phyloP scores from a whole-genome alignment of 2,888 invertebrate genomes.

The Volucella inflata region DNA sequence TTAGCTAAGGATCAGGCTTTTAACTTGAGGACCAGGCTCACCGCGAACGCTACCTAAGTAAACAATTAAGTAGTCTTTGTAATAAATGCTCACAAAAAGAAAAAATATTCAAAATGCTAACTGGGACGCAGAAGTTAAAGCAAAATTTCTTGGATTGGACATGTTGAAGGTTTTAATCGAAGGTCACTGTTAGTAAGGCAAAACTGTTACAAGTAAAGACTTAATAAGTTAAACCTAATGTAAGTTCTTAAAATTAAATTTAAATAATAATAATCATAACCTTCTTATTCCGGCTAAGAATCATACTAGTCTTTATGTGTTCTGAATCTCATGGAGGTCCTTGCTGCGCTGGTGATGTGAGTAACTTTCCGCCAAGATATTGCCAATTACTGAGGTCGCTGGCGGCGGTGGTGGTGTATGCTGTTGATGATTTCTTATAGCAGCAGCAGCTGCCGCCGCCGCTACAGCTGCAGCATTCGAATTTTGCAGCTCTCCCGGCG shows the following conservation, averaged over 20 bases:
- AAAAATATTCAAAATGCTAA: slow-evolving; percentile 23
- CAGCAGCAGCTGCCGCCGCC: slow-evolving; percentile 77
- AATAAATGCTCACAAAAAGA: slow-evolving; percentile 8
- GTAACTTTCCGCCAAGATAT: slow-evolving; percentile 66
- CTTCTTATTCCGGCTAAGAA: background rate
- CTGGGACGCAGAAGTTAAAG: background rate
- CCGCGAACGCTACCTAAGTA: too few species aligned
- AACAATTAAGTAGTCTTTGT: background rate
- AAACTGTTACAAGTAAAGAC: background rate
- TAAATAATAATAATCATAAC: background rate
- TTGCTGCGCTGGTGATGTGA: slow-evolving; percentile 67
- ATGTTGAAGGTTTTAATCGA: slow-evolving; percentile 19
- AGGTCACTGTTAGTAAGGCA: background rate
- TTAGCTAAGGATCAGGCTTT: too few species aligned
- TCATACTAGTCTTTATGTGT: slow-evolving; percentile 29
- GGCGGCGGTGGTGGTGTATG: slow-evolving; percentile 62
- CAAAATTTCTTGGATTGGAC: slow-evolving; percentile 22
- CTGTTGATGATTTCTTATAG: slow-evolving; percentile 72
- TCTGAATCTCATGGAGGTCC: slow-evolving; percentile 62
- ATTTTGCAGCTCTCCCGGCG: slow-evolving; percentile 87
- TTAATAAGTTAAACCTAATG: slow-evolving; percentile 4
- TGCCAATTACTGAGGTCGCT: slow-evolving; percentile 71
- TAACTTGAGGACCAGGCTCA: too few species aligned
- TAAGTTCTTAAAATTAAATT: background rate
- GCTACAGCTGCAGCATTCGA: slow-evolving; percentile 76